These are phyloP conservation scores for Poeciliopsis infans DNA, from an alignment of 2,797 vertebrate genomes.

Conservation along the genomic window DNA sequence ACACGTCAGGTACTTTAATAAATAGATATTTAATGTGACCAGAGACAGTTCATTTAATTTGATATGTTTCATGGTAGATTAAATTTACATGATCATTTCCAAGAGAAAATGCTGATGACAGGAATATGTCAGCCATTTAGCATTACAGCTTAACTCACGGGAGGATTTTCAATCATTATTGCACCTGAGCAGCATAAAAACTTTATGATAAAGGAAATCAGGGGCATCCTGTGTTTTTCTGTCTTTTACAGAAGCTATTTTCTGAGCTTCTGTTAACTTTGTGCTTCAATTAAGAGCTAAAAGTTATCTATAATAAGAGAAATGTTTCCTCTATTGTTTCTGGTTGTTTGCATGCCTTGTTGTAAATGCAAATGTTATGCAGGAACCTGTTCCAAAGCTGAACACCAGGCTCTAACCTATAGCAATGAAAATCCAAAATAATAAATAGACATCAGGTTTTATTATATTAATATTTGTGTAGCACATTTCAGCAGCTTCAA, in stretches of 20 bases:
- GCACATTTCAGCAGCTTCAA: too few species aligned
- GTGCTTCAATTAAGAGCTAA: constrained; percentile 17
- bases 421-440: background rate
- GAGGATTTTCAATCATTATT: background rate
- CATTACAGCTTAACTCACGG: background rate
- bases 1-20: background rate
- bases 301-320: constrained; percentile 26
- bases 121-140: background rate
- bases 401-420: background rate
- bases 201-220: constrained; percentile 24
- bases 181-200: background rate
- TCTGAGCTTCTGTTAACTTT: constrained; percentile 15
- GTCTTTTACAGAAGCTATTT: constrained; percentile 35
- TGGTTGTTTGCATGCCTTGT: background rate
- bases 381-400: background rate
- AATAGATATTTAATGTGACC: background rate
- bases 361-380: background rate
- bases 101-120: background rate
- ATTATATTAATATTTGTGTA: background rate
- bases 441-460: background rate
- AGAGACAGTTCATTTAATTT: background rate
- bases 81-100: background rate
- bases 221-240: constrained; percentile 38
- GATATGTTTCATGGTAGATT: background rate
- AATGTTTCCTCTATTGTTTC: background rate